Conservation (phyloP, 1,140 invertebrate genomes). For the Nasonia longicornis region DNA sequence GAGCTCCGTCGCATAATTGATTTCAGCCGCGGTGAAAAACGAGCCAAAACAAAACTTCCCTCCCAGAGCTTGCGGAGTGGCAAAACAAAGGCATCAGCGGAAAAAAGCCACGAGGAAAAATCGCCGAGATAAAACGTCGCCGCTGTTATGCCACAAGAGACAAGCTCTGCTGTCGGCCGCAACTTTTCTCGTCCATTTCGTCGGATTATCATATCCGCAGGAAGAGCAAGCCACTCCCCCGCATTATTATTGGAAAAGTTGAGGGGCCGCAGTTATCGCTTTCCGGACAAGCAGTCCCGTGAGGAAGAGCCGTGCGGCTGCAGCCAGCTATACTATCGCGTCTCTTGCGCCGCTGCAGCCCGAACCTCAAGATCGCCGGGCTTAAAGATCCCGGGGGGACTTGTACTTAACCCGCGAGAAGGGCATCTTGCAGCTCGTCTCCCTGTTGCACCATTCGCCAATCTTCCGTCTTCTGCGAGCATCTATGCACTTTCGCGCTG, state of each 20-base stretch:
- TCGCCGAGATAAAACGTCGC: not conserved
- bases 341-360: not conserved
- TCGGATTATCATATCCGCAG: slow-evolving; percentile 11
- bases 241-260: slow-evolving; percentile 45
- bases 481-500: not conserved
- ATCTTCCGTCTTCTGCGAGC: not conserved
- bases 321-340: not conserved
- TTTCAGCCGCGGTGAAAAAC: too few relatives aligned
- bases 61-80: too few relatives aligned
- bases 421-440: slow-evolving; percentile 13
- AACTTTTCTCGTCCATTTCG: slow-evolving; percentile 2
- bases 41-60: too few relatives aligned
- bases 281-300: slow-evolving; percentile 34
- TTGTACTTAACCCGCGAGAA: slow-evolving; percentile 36
- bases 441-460: slow-evolving; percentile 5
- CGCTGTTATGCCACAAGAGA: not conserved
- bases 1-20: too few relatives aligned
- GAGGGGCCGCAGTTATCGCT: slow-evolving; percentile 39
- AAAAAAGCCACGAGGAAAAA: not conserved
- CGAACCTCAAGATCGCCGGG: slow-evolving; percentile 4
- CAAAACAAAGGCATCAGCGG: too few relatives aligned
- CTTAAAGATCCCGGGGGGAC: slow-evolving; percentile 43
- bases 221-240: not conserved
- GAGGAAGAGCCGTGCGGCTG: not conserved
- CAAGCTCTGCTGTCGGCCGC: not conserved